Conservation (phyloP, 2,888 invertebrate genomes). For the Podotricha telesiphe region DNA sequence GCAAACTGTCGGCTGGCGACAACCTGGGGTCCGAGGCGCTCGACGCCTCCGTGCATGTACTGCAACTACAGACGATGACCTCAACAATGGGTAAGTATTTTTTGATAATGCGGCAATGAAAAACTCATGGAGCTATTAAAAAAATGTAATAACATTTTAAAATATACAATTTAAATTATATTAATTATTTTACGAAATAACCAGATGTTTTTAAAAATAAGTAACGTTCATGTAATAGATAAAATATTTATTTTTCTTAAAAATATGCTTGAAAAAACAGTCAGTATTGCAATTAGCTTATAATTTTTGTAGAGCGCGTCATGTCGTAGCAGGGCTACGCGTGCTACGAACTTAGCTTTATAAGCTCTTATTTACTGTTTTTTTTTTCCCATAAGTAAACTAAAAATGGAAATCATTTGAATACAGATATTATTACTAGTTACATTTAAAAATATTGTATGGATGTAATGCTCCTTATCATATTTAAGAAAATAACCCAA, state of each 20-base stretch:
- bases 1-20: conserved; percentile 76
- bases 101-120: background rate
- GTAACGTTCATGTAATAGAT: background rate
- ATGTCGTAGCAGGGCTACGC: conserved; percentile 35
- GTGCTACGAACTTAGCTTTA: conserved; percentile 27
- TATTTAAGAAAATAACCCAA: background rate
- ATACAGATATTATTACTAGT: background rate
- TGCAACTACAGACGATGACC: conserved; percentile 79
- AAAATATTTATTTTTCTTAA: background rate
- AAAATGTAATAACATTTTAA: too few species aligned
- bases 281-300: conserved; percentile 2
- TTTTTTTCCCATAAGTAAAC: background rate
- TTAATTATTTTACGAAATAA: too few species aligned
- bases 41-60: conserved; percentile 72
- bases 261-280: background rate
- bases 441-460: too few species aligned
- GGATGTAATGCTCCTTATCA: too few species aligned
- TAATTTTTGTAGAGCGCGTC: conserved; percentile 28
- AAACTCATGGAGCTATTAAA: background rate
- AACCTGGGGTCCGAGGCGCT: conserved; percentile 77
- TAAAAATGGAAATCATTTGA: background rate
- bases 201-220: too few species aligned
- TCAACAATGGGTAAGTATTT: conserved; percentile 79
- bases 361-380: background rate
- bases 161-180: background rate